Conservation (phyloP, 2,797 vertebrate species). For the Arremon brunneinucha region DNA sequence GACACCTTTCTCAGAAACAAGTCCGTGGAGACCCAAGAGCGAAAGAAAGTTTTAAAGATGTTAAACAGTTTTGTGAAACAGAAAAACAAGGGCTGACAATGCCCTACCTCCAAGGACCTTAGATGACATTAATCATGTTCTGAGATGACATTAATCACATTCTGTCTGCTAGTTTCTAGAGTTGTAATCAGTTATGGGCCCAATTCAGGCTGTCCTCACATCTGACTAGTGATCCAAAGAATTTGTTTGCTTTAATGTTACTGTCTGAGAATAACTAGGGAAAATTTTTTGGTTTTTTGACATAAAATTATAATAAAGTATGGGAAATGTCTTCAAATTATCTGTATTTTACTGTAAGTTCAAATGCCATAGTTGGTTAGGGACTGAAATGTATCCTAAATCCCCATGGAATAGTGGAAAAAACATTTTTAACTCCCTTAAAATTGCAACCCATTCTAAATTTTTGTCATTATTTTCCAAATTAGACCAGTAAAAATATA, state of each 20-base stretch:
- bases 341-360: neutral
- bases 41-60: neutral
- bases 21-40: neutral
- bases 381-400: neutral
- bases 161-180: neutral
- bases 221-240: neutral
- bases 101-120: neutral
- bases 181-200: neutral
- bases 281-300: neutral
- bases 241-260: neutral
- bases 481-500: neutral
- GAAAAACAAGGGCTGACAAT: neutral
- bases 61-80: neutral
- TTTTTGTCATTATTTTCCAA: neutral
- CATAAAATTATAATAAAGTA: neutral
- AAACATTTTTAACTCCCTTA: neutral
- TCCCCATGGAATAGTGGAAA: neutral
- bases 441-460: neutral
- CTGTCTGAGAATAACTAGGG: neutral
- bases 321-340: neutral
- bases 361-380: neutral
- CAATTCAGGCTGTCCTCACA: neutral
- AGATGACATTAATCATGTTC: neutral
- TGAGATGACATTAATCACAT: neutral
- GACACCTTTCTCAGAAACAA: neutral